A percentile compares a stretch with the other conserved stretches of the same genome.
phyloP scores from a whole-genome alignment of 2,113 vertebrate genomes.

The Myocastor coypus region DNA sequence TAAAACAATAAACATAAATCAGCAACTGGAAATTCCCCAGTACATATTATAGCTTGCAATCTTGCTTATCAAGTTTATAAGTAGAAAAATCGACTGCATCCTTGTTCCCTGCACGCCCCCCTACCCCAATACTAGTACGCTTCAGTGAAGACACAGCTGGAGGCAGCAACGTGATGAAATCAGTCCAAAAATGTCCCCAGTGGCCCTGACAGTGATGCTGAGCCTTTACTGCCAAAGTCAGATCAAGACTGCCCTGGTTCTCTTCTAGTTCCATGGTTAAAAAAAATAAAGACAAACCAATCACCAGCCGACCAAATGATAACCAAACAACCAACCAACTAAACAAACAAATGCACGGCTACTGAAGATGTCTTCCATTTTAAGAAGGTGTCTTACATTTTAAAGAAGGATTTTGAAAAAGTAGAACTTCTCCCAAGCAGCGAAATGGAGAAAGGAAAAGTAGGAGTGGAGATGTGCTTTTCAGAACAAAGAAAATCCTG shows the following conservation, averaged over 20 bases:
- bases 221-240: background rate
- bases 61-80: slow-evolving; percentile 13
- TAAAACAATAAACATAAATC: slow-evolving; percentile 39
- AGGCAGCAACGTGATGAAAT: background rate
- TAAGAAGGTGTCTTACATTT: background rate
- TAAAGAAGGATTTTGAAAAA: slow-evolving; percentile 35
- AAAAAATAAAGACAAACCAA: background rate
- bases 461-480: background rate
- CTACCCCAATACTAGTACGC: background rate
- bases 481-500: slow-evolving; percentile 7
- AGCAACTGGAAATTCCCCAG: background rate
- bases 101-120: background rate
- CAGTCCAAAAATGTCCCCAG: background rate
- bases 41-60: slow-evolving; percentile 34
- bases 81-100: slow-evolving; percentile 17
- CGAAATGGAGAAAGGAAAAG: background rate
- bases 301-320: background rate
- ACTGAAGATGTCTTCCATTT: background rate
- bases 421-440: background rate
- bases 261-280: background rate
- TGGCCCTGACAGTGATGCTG: background rate
- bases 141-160: background rate
- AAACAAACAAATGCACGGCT: background rate
- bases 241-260: background rate
- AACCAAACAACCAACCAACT: background rate